phyloP scores from a whole-genome alignment of 2,113 vertebrate genomes.

The Cettia cetti region DNA sequence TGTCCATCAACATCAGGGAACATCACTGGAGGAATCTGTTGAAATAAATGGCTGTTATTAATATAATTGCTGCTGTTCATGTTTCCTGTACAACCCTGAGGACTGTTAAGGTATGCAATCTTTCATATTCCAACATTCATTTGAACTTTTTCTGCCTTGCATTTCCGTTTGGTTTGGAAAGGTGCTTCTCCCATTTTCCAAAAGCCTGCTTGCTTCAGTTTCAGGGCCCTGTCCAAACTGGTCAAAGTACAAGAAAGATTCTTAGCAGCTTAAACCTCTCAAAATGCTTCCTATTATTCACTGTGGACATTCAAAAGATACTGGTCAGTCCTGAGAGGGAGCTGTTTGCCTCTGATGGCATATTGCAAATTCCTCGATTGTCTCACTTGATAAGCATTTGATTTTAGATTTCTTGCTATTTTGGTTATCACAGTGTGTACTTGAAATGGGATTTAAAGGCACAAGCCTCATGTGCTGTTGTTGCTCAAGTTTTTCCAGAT shows the following conservation, averaged over 20 bases:
- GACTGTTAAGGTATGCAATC: neutral
- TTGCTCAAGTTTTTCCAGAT: neutral
- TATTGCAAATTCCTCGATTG: neutral
- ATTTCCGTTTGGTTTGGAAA: neutral
- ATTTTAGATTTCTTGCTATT: constrained; percentile 15
- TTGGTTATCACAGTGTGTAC: neutral
- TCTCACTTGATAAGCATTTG: neutral
- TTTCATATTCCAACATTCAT: neutral
- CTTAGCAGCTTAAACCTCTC: neutral
- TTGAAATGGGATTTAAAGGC: neutral
- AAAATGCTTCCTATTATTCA: neutral
- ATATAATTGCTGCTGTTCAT: neutral
- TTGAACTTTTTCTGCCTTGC: neutral
- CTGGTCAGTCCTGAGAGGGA: neutral
- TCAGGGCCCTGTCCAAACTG: neutral
- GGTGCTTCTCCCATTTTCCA: neutral
- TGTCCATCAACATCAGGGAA: neutral
- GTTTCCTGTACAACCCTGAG: neutral
- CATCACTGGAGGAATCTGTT: neutral
- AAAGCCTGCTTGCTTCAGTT: neutral
- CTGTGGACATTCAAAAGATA: neutral
- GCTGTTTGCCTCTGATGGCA: neutral
- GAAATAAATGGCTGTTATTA: neutral
- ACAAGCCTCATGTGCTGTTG: neutral
- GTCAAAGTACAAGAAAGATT: neutral